A percentile compares a stretch with the other conserved stretches of the same genome.
phyloP scores from a whole-genome alignment of 2,797 vertebrate genomes.

The Loriculus beryllinus region DNA sequence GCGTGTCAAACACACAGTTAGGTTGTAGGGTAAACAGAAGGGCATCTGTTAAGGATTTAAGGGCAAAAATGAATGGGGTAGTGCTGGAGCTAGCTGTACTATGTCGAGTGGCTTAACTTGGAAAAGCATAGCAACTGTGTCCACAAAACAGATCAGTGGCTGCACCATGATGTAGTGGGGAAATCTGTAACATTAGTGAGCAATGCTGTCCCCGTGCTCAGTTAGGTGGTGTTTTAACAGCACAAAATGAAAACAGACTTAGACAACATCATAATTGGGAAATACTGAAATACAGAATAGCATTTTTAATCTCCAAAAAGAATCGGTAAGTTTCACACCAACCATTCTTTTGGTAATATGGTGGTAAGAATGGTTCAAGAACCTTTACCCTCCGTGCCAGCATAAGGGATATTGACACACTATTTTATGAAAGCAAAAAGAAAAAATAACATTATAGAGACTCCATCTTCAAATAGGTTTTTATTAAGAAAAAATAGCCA shows the following conservation, averaged over 20 bases:
- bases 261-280: neutral
- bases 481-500: neutral
- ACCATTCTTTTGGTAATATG: neutral
- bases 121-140: neutral
- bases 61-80: neutral
- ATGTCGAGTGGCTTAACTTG: neutral
- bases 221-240: neutral
- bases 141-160: neutral
- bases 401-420: neutral
- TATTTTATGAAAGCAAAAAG: neutral
- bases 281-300: neutral
- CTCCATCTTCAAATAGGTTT: neutral
- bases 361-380: neutral
- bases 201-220: accelerated
- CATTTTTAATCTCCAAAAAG: neutral
- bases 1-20: neutral
- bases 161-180: neutral
- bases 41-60: neutral
- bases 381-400: neutral
- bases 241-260: neutral
- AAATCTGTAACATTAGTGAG: neutral
- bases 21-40: neutral
- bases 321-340: neutral
- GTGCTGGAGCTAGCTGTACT: neutral
- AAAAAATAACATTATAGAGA: neutral